Conservation (phyloP, 2,797 vertebrate genomes). For the Syngnathus acus region DNA sequence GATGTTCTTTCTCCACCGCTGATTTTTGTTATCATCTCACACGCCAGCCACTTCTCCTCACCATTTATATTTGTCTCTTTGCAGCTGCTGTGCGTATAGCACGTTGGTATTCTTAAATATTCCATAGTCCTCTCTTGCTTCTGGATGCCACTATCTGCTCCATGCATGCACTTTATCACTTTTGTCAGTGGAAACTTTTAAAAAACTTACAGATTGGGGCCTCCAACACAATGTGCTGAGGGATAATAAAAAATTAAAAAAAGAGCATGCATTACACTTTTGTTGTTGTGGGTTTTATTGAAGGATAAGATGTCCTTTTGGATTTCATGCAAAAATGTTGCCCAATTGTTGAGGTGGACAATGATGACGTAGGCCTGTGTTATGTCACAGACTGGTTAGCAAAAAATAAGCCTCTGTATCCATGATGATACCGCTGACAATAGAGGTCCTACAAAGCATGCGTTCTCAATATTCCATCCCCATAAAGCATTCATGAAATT, state of each 20-base stretch:
- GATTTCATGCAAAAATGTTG: constrained; percentile 5
- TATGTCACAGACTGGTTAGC: no score
- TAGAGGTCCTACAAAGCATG: no score
- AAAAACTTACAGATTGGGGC: constrained; percentile 66
- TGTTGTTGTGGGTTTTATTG: constrained; percentile 62
- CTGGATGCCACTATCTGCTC: constrained; percentile 19
- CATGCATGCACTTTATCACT: constrained; percentile 64
- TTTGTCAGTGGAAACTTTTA: constrained; percentile 61
- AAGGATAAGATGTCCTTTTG: constrained; percentile 51
- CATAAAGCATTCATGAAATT: no score
- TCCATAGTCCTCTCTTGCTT: constrained; percentile 22
- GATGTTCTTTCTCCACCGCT: constrained; percentile 34
- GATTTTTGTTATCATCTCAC: constrained; percentile 5
- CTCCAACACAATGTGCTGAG: constrained; percentile 49
- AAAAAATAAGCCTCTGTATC: no score
- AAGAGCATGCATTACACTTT: constrained; percentile 38
- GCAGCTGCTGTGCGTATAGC: constrained; percentile 27
- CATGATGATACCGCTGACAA: no score
- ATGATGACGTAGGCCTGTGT: no score
- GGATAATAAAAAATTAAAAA: constrained; percentile 51
- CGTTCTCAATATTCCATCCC: no score
- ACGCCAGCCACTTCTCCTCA: constrained; percentile 6
- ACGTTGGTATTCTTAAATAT: constrained; percentile 19
- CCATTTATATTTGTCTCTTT: constrained; percentile 24
- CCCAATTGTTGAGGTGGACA: no score